Conservation (phyloP, 2,888 invertebrate species). For the Hyposoter didymator region DNA sequence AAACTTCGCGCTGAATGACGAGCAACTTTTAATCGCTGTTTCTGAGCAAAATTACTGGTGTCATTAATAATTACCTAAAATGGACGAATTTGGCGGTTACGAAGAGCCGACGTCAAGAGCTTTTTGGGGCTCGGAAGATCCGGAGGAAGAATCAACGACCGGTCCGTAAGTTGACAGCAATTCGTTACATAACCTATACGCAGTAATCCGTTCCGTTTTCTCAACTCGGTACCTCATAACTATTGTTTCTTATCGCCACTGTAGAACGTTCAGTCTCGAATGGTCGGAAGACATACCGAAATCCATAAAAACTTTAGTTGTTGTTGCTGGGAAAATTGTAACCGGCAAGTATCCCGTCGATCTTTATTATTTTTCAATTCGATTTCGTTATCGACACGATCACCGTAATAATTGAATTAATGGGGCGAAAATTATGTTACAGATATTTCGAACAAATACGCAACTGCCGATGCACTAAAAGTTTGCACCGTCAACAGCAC, state of each 20-base stretch:
- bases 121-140: conserved; percentile 81
- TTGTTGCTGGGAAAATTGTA: conserved; percentile 78
- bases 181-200: conserved; percentile 62
- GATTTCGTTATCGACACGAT: background rate
- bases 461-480: conserved; percentile 71
- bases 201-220: background rate
- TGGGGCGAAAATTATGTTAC: conserved; percentile 28
- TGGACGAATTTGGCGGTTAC: conserved; percentile 79
- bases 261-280: conserved; percentile 75
- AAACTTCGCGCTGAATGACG: conserved; percentile 13
- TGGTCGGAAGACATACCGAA: conserved; percentile 76
- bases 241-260: conserved; percentile 45
- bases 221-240: background rate
- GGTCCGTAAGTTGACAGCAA: conserved; percentile 45
- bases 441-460: conserved; percentile 74
- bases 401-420: conserved; percentile 21
- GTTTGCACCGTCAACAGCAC: conserved; percentile 75
- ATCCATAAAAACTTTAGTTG: conserved; percentile 75
- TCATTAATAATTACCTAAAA: conserved; percentile 68
- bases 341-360: conserved; percentile 72
- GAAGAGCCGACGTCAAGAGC: conserved; percentile 80
- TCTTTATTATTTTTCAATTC: background rate
- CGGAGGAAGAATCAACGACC: conserved; percentile 71
- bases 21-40: conserved; percentile 11
- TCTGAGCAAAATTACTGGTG: background rate